Evolutionary conservation across 2,113 vertebrate species (phyloP).

Genomic region (Oxyruncus cristatus): DNA sequence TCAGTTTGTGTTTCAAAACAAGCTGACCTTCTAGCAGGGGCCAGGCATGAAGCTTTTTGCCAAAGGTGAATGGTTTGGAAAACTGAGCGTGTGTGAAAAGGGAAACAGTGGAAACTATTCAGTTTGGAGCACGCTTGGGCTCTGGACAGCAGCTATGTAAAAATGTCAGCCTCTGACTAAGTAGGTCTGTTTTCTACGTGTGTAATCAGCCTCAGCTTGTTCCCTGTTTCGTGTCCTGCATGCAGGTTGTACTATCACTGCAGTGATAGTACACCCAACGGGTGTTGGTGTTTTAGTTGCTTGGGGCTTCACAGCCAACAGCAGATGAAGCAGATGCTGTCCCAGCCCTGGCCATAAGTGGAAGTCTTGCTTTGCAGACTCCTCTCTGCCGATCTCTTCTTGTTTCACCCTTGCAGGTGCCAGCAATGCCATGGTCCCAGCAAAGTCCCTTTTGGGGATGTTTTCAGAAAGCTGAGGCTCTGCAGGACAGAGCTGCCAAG

Average conservation of each 20-base stretch:
- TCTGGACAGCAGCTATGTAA: not conserved
- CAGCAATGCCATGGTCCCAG: not conserved
- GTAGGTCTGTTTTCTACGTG: not conserved
- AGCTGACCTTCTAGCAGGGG: slow-evolving; percentile 5
- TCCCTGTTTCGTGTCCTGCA: rapidly evolving
- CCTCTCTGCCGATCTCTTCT: not conserved
- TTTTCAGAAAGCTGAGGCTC: not conserved
- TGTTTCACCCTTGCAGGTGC: not conserved
- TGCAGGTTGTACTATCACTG: rapidly evolving
- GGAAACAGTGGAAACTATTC: slow-evolving; percentile 47
- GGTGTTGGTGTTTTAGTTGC: not conserved
- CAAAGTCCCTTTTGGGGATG: not conserved
- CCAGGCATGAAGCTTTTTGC: not conserved
- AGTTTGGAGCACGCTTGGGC: not conserved
- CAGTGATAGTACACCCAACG: too few species aligned
- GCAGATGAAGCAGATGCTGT: rapidly evolving
- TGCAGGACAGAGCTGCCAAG: not conserved
- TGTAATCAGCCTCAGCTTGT: not conserved
- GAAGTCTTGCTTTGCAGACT: not conserved
- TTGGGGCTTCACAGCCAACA: rapidly evolving
- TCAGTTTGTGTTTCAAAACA: not conserved
- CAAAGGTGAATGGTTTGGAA: slow-evolving; percentile 35
- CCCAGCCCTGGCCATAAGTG: not conserved
- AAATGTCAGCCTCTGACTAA: not conserved
- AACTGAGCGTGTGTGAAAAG: not conserved